Base-by-base conservation (phyloP, 2,888 invertebrate genomes). In the Platypus cylindrus region DNA sequence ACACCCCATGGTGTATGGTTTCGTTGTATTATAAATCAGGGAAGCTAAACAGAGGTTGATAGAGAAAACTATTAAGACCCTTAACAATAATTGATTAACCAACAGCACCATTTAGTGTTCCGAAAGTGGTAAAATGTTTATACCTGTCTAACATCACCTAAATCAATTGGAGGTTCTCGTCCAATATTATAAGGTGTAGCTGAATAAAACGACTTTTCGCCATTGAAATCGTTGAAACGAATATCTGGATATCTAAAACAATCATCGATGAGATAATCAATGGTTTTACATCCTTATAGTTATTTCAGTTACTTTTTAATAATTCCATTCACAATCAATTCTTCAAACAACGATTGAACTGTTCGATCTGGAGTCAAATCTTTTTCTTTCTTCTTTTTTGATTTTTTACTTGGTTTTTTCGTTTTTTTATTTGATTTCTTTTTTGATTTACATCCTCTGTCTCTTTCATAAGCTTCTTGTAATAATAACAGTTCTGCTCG, bases 371-470 rank as follows among this genome's bases (percentile, higher is more conserved):
- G 85, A 0, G 94, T 94, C 31, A 94, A 65, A 63, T 94, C 93
- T 59, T 93, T 93, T 54, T 91, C 90, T 59, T 89, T 90, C 59
- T 87, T 90, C 65, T 86, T 90, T 58, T 91, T 91, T 45, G 73
- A 76, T 54, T 93, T 93, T 51, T 91, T 91, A 1, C 83, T 82
- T 16, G 81, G 78, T 9, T 82, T 71, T 20, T 82, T 71, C 1
- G 77, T 68, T 63, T 84, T 75, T 50, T 87, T 87, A 44, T 77
- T 78, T 22, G 73, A 71, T 53, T 85, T 84, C 50, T 84, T 82
- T 52, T 83, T 84, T 0, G 81, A 80, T 51, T 81, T 81, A 39
- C 71, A 65, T 2, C 77, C 75, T 48, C 69, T 68, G 48, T 82
- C 82, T 48, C 71, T 68, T 47, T 81, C 79, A 37, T 73, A 68